These are phyloP conservation scores for Yponomeuta plumbellus DNA, from an alignment of 2,888 invertebrate species.

Conservation along the genomic window DNA sequence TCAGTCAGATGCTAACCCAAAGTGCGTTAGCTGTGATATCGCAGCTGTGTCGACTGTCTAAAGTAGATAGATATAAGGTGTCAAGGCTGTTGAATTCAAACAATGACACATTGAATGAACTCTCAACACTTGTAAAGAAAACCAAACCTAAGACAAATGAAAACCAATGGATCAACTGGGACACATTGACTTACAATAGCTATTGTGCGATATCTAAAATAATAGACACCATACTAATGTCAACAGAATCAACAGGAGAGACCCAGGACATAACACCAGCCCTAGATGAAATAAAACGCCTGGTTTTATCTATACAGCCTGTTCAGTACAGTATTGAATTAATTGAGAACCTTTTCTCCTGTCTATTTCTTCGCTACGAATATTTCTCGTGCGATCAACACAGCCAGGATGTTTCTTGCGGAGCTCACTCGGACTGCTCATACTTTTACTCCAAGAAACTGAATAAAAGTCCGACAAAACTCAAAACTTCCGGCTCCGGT, in stretches of 20 bases:
- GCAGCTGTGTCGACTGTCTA: constrained; percentile 67
- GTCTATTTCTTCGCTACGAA: constrained; percentile 81
- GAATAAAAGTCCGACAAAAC: constrained; percentile 38
- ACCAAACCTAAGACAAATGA: constrained; percentile 33
- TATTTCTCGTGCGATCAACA: constrained; percentile 75
- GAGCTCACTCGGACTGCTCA: constrained; percentile 67
- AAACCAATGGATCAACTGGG: constrained; percentile 51
- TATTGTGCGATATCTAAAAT: constrained; percentile 70
- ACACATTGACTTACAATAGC: constrained; percentile 67
- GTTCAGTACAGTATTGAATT: constrained; percentile 75
- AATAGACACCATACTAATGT: constrained; percentile 64
- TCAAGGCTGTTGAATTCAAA: constrained; percentile 64
- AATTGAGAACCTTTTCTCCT: constrained; percentile 83
- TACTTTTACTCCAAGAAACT: constrained; percentile 69
- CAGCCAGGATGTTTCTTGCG: constrained; percentile 59
- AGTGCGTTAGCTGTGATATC: constrained; percentile 70
- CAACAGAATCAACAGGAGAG: constrained; percentile 47
- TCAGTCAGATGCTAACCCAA: constrained; percentile 60
- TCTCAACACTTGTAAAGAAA: constrained; percentile 45
- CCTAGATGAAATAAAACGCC: constrained; percentile 64
- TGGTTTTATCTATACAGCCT: constrained; percentile 66
- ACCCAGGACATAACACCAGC: constrained; percentile 54
- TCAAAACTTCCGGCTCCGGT: constrained; percentile 49
- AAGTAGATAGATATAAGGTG: constrained; percentile 69
- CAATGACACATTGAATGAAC: constrained; percentile 59